Conservation (phyloP, 1,140 invertebrate genomes). For the Drosophila tani region DNA sequence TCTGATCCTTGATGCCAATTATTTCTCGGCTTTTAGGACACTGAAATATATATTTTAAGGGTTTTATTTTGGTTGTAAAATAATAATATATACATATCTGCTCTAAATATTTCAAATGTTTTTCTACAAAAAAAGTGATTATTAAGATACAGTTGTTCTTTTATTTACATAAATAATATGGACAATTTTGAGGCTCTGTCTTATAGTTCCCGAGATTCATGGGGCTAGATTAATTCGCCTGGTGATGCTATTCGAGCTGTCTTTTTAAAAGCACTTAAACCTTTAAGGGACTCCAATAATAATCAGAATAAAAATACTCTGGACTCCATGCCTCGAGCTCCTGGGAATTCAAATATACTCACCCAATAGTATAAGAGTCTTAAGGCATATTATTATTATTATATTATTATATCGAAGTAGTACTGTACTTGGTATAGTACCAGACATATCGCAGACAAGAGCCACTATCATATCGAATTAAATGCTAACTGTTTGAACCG, state of each 20-base stretch:
- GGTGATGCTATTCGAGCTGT: too few species aligned
- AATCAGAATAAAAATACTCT: background rate
- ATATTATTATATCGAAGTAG: background rate
- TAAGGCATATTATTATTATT: too few species aligned
- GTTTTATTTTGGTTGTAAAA: too few species aligned
- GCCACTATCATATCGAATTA: slow-evolving; percentile 37
- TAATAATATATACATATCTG: too few species aligned
- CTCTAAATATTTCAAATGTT: too few species aligned
- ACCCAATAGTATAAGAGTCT: too few species aligned
- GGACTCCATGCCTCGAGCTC: too few species aligned
- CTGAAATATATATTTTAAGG: too few species aligned
- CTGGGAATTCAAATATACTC: background rate
- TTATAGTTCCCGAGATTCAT: background rate
- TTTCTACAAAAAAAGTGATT: too few species aligned
- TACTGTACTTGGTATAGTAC: slow-evolving; percentile 9
- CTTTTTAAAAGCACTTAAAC: too few species aligned
- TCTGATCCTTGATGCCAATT: background rate
- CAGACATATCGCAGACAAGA: slow-evolving; percentile 45
- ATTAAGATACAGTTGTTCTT: accelerated
- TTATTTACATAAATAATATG: background rate
- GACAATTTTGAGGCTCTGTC: accelerated
- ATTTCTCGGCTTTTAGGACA: background rate
- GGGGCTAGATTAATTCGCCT: background rate
- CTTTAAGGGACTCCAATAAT: background rate
- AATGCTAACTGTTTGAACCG: slow-evolving; percentile 40